phyloP scores from a whole-genome alignment of 1,140 invertebrate genomes.

The Doryteuthis pealeii region DNA sequence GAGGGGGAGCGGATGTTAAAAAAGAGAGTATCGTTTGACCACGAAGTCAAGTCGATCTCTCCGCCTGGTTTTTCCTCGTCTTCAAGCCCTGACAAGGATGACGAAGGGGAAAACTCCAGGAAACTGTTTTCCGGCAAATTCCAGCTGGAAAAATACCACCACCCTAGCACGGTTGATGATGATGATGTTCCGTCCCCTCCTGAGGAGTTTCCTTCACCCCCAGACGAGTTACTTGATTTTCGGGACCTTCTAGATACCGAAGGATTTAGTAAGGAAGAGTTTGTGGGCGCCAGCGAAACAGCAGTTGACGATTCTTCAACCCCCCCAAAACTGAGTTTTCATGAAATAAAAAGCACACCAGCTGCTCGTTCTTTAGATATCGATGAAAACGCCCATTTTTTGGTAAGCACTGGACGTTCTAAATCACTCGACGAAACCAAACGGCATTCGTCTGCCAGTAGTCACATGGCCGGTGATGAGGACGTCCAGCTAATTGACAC shows the following conservation, averaged over 20 bases:
- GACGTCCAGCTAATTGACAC: not conserved
- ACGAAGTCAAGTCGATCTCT: not conserved
- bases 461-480: not conserved
- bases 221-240: not conserved
- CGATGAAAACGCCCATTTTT: not conserved
- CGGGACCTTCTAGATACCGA: not conserved
- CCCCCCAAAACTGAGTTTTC: not conserved
- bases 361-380: not conserved
- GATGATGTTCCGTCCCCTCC: no score
- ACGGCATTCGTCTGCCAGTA: not conserved
- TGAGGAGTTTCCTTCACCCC: not conserved
- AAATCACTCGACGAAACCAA: not conserved
- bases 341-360: not conserved
- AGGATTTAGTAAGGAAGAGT: constrained; percentile 1
- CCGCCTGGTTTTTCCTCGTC: not conserved
- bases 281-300: not conserved
- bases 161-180: no score
- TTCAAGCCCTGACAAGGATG: not conserved
- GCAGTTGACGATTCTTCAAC: not conserved
- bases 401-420: not conserved
- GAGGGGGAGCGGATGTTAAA: not conserved
- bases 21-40: not conserved
- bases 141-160: no score
- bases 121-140: no score
- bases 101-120: not conserved